Base-by-base conservation (phyloP, 2,797 vertebrate genomes). In the Mallotus villosus region DNA sequence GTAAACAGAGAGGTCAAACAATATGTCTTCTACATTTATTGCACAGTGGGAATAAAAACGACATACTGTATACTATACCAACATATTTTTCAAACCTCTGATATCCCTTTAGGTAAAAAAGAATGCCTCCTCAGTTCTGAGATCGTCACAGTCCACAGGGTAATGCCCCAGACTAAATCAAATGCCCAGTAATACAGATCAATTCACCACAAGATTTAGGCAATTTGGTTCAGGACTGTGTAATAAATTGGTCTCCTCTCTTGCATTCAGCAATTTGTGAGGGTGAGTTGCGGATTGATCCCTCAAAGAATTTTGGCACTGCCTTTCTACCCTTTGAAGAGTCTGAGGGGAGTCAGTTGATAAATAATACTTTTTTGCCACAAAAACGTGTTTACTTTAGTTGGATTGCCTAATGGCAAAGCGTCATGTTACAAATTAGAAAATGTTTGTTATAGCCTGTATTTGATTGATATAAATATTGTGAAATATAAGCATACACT, bases 111-210 rank as follows among this genome's bases (percentile, higher is more conserved):
- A 5, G 4, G 22, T 14, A 7, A 59, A 12, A 22, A 72, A 61
- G n/a, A 75, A 32, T 16, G 63, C 27, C 68, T 75, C 32, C 75
- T 75, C 68, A 72, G 69, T 77, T 80, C 67, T 76, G 68, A 69
- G 46, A 67, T 65, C 46, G 71, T 76, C 73, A 75, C 64, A 77
- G 67, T 37, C 51, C 21, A 71, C 60, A 68, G 77, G 71, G 24
- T n/a, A 41, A 55, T 77, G 19, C 32, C 67, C 67, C 68, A 75
- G 69, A 74, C 64, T 59, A 61, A 5, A 67, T 75, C 55, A 71
- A 71, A 73, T 67, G 59, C 51, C 57, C 68, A 41, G 58, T 64
- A 73, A 75, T 75, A 74, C 72, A 71, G 73, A 67, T 70, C 65
- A 68, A 76, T 72, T 77, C 60, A 64, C 71, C 37, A 63, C 75